Base-by-base conservation (phyloP, 2,113 vertebrate species). In the Myotis lucifugus region DNA sequence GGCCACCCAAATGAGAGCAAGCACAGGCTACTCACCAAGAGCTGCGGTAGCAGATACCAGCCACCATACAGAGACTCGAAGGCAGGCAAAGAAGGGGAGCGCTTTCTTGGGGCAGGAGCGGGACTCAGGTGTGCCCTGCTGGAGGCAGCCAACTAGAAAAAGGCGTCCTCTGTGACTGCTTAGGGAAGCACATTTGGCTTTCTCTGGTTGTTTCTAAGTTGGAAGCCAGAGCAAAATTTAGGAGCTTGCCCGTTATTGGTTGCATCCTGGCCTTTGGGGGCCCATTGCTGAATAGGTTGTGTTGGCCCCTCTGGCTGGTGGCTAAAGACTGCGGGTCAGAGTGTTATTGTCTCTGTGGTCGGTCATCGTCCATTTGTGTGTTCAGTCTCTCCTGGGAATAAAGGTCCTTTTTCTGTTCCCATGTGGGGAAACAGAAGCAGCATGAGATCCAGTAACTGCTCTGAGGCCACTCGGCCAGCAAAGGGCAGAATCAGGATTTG, bases 91-190 rank as follows among this genome's bases (percentile, higher is more conserved):
- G n/a, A 5, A 42, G 0, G 0, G 29, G 76, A 46, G 5, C 13
- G 4, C 25, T 40, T 18, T 40, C n/a, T 0, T 29, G 0, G 3
- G 61, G 40, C n/a, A 0, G 13, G 54, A 32, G n/a, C 9, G 25
- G 50, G 69, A 12, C 2, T 15, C 40, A 25, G 52, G 67, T 14
- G 19, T 0, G 14, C 19, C 40, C n/a, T 23, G 10, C 9, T 23
- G 12, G 48, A 27, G 32, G 52, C 32, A 6, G 40, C 52, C 19
- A 17, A 42, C 27, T 54, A 34, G 23, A 19, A 15, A 2, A 54
- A 29, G n/a, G n/a, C 10, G 1, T n/a, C 27, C 59, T 2, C 0
- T 9, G 6, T 0, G 6, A 14, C 1, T 0, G 6, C 81, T 72
- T 5, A 32, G 54, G 19, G 56, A 9, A 37, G 8, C 42, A 3